These are phyloP conservation scores for Gymnodraco acuticeps DNA, from an alignment of 2,797 vertebrate species.

Conservation along the genomic window DNA sequence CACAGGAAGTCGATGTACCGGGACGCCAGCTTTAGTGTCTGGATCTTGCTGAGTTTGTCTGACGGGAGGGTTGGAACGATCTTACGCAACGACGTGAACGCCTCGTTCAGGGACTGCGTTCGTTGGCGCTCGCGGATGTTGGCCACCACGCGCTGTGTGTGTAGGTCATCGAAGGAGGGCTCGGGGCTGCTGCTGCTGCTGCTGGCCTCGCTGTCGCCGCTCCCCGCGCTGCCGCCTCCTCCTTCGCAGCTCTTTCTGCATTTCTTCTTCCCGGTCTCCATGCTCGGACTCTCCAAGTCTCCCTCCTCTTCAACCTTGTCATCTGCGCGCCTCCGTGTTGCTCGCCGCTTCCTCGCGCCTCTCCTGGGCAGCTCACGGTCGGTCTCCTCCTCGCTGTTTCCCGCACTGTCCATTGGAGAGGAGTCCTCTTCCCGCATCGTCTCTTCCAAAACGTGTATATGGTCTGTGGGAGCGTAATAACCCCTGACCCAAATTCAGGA, in stretches of 20 bases:
- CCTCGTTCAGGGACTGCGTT: conserved; percentile 97
- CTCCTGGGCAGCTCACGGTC: conserved; percentile 85
- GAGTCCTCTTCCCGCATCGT: conserved; percentile 95
- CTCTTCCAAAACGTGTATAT: conserved; percentile 67
- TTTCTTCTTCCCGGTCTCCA: conserved; percentile 69
- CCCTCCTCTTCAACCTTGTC: conserved; percentile 60
- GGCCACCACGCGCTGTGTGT: conserved; percentile 97
- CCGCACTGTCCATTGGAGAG: conserved; percentile 95
- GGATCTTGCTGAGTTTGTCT: conserved; percentile 99
- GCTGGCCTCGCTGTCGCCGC: conserved; percentile 80
- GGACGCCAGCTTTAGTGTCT: conserved; percentile 96
- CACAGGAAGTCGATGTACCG: conserved; percentile 98
- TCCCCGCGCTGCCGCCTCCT: conserved; percentile 86
- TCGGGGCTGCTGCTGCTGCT: conserved; percentile 80
- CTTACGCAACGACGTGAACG: conserved; percentile 95
- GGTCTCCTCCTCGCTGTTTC: conserved; percentile 95
- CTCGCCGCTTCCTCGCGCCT: conserved; percentile 77
- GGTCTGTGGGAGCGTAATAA: conserved; percentile 28
- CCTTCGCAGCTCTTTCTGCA: conserved; percentile 85
- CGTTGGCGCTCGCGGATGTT: conserved; percentile 97
- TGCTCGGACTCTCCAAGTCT: conserved; percentile 49
- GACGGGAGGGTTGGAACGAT: conserved; percentile 98
- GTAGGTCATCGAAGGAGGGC: conserved; percentile 94
- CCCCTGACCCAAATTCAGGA: conserved; percentile 28
- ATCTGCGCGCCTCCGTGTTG: conserved; percentile 65